Evolutionary conservation across 2,797 vertebrate genomes (phyloP).

Genomic region (Aeoliscus strigatus): DNA sequence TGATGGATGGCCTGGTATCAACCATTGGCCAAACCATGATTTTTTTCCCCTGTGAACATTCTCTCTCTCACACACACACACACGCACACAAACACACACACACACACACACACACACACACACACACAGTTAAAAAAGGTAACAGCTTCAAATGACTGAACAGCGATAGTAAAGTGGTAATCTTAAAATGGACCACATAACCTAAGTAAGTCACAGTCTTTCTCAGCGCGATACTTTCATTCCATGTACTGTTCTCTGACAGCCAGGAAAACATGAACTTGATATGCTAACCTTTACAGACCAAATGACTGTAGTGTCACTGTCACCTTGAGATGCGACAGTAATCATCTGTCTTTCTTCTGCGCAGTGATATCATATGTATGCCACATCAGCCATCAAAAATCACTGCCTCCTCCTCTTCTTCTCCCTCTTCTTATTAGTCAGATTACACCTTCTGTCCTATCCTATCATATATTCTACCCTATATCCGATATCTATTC

Average conservation of each 20-base stretch:
- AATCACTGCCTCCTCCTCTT: too few relatives aligned
- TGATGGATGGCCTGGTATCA: constrained; percentile 66
- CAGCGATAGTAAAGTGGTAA: too few relatives aligned
- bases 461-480: too few relatives aligned
- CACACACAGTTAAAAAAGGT: too few relatives aligned
- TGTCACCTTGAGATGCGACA: constrained; percentile 33
- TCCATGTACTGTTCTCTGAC: too few relatives aligned
- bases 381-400: constrained; percentile 12
- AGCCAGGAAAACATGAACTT: constrained; percentile 13
- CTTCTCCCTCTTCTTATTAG: too few relatives aligned
- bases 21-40: constrained; percentile 51
- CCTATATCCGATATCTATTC: too few relatives aligned
- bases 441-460: too few relatives aligned
- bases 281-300: constrained; percentile 52
- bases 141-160: too few relatives aligned
- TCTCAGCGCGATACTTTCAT: constrained; percentile 1
- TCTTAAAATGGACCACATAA: too few relatives aligned
- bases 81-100: constrained; percentile 5
- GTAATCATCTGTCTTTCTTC: constrained; percentile 30
- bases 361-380: constrained; percentile 16
- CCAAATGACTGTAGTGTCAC: constrained; percentile 31
- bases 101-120: constrained; percentile 4
- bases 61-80: constrained; percentile 2
- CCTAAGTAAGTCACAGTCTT: too few relatives aligned
- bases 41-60: constrained; percentile 45